Conservation (phyloP, 2,888 invertebrate species). For the Pristionchus japonicus region DNA sequence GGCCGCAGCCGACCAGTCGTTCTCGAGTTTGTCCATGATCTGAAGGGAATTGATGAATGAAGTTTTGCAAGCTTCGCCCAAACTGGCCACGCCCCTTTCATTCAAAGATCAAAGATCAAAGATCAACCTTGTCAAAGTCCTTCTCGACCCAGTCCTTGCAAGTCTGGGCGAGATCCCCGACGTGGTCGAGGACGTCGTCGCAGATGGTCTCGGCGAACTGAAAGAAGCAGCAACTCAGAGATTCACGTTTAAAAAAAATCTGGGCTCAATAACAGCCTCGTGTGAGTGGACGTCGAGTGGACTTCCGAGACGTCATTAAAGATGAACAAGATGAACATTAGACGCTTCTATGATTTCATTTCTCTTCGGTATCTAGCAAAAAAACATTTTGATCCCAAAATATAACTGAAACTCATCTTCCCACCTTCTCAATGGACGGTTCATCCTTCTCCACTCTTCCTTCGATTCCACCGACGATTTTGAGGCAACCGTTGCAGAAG, state of each 20-base stretch:
- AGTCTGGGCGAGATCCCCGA: neutral
- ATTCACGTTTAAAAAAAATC: too few relatives aligned
- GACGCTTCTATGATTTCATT: too few relatives aligned
- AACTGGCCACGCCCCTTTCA: too few relatives aligned
- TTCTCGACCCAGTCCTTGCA: conserved; percentile 17
- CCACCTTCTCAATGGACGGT: neutral
- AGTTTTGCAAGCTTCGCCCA: neutral
- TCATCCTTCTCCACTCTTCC: neutral
- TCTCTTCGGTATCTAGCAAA: too few relatives aligned
- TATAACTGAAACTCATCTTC: too few relatives aligned
- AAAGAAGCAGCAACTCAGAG: too few relatives aligned
- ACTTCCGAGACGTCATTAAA: too few relatives aligned
- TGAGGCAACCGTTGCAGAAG: neutral
- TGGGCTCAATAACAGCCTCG: too few relatives aligned
- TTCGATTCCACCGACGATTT: neutral
- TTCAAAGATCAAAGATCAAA: neutral
- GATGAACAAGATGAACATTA: too few relatives aligned
- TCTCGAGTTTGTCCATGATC: neutral
- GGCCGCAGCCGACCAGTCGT: neutral
- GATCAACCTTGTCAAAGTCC: conserved; percentile 5
- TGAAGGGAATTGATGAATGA: neutral
- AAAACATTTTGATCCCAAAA: too few relatives aligned
- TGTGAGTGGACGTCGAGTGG: too few relatives aligned
- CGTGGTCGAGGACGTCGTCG: neutral
- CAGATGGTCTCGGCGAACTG: neutral